A percentile compares a stretch with the other conserved stretches of the same genome.
Evolutionary conservation across 2,113 vertebrate species (phyloP).

Genomic region (Hylia prasina): DNA sequence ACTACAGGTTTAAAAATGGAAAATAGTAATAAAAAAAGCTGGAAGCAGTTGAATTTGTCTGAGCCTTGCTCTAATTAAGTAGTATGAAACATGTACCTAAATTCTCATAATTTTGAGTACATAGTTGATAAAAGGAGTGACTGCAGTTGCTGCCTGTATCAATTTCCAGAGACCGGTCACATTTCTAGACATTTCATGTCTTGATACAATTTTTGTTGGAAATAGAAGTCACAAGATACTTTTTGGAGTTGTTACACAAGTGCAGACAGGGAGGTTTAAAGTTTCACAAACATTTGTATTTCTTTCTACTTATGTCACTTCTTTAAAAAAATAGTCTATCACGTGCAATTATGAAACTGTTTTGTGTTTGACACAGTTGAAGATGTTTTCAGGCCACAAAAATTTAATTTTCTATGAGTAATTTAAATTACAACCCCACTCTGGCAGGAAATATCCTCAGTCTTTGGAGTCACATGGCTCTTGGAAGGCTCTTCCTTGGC

Average conservation of each 20-base stretch:
- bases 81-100: not conserved
- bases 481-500: slow-evolving; percentile 33
- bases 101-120: not conserved
- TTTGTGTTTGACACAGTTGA: slow-evolving; percentile 9
- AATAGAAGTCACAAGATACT: not conserved
- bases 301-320: slow-evolving; percentile 7
- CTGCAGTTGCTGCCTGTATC: not conserved
- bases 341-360: slow-evolving; percentile 33
- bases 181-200: not conserved
- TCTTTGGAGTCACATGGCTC: slow-evolving; percentile 23
- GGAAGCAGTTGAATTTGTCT: not conserved
- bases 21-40: not conserved
- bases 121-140: not conserved
- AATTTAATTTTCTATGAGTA: slow-evolving; percentile 46
- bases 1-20: not conserved
- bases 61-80: not conserved
- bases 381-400: slow-evolving; percentile 54
- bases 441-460: not conserved
- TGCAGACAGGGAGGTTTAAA: not conserved
- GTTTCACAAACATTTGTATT: not conserved
- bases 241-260: slow-evolving; percentile 9
- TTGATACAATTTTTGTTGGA: not conserved
- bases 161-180: rapidly evolving
- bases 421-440: slow-evolving; percentile 17
- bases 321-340: not conserved